A percentile compares a stretch with the other conserved stretches of the same genome.
Conservation (phyloP, 2,888 invertebrate species). For the Eupithecia centaureata region DNA sequence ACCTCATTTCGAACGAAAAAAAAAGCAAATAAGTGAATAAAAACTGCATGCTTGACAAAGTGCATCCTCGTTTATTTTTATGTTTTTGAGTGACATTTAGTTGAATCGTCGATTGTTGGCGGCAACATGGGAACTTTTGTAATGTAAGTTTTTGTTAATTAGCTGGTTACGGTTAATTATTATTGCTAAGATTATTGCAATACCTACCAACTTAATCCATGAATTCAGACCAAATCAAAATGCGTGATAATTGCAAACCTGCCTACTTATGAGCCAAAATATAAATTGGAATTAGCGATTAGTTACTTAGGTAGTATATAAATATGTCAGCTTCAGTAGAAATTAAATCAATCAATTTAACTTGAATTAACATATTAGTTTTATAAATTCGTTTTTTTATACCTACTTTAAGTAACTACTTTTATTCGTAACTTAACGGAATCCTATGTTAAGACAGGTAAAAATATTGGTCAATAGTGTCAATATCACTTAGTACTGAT, state of each 20-base stretch:
- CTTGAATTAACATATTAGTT: too few relatives aligned
- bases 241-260: not conserved
- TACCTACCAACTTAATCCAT: not conserved
- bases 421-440: too few relatives aligned
- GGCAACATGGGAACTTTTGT: slow-evolving; percentile 71
- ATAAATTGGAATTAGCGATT: not conserved
- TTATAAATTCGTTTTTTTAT: not conserved
- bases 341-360: not conserved
- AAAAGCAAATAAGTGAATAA: slow-evolving; percentile 47
- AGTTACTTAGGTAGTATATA: not conserved
- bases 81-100: slow-evolving; percentile 63
- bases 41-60: slow-evolving; percentile 48
- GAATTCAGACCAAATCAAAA: not conserved
- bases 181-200: not conserved
- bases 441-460: too few relatives aligned
- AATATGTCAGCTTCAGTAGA: not conserved
- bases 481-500: not conserved
- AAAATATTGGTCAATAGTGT: not conserved
- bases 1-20: slow-evolving; percentile 44
- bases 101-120: slow-evolving; percentile 59
- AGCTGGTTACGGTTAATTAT: not conserved
- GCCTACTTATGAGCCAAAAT: not conserved
- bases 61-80: slow-evolving; percentile 52
- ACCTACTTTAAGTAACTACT: not conserved
- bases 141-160: slow-evolving; percentile 60